Evolutionary conservation across 1,140 invertebrate genomes (phyloP), one percentile per base, ranked within the genome.

Genomic region (Drosophila nasuta): DNA sequence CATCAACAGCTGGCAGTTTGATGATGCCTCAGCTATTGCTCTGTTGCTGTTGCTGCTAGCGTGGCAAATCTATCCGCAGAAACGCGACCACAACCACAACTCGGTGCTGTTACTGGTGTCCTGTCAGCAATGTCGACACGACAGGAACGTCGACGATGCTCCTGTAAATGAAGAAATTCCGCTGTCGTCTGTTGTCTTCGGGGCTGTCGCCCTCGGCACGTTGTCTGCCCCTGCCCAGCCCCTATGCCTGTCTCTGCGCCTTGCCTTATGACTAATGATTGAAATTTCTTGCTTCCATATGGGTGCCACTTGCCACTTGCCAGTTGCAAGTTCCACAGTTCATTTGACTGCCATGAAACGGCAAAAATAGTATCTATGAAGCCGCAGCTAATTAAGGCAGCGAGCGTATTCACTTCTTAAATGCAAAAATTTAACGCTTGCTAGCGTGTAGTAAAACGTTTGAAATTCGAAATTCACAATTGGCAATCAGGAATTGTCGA

Each of bases 111-210:
- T 64, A 52, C 72, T 79, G 56, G 62, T 52, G 52, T 66, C 46
- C 70, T 73, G 63, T 67, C 70, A 73, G 70, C 70, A 60, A 58
- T 45, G 70, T 73, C 64, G 75, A 72, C 65, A 79, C 81, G 79
- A 76, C 79, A 77, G 63, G 65, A 87, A 74, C 73, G 76, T 77
- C 73, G 73, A 79, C 71, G 71, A 59, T 67, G 71, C 63, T 76
- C 60, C 68, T 76, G 82, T 79, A 86, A 86, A 86, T 86, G 75
- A 86, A 86, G 82, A 86, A 86, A 86, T 86, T 86, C 82, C 82
- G 79, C 69, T 72, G 57, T 77, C 38, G 63, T 77, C 62, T 73
- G 59, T 85, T 81, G 81, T 83, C 81, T 80, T 83, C 78, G 60
- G 80, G 60, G 45, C 71, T 88, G 79, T 82, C 72, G 68, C 82